phyloP scores from a whole-genome alignment of 2,888 invertebrate genomes.

The Stramonita haemastoma region DNA sequence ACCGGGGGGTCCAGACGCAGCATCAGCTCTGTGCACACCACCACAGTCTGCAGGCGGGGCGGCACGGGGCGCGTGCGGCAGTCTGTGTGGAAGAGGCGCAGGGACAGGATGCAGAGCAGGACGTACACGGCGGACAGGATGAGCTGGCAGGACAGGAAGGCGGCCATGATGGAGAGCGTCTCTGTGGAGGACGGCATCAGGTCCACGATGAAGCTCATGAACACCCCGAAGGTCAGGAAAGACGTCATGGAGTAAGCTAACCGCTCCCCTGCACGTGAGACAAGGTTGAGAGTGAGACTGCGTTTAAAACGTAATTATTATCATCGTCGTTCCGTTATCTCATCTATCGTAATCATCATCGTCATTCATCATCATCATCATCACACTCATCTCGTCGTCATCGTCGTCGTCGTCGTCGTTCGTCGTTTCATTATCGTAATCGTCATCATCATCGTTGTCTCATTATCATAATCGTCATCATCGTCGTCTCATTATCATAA shows the following conservation, averaged over 20 bases:
- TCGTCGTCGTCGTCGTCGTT: too few species aligned
- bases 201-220: conserved; percentile 40
- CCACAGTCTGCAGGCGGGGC: background rate
- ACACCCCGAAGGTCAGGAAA: conserved; percentile 35
- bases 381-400: too few species aligned
- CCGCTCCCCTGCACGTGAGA: conserved; percentile 36
- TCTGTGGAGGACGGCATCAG: conserved; percentile 32
- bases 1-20: conserved; percentile 21
- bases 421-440: too few species aligned
- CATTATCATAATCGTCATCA: too few species aligned
- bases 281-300: too few species aligned
- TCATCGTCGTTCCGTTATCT: too few species aligned
- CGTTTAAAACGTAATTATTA: too few species aligned
- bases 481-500: too few species aligned
- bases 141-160: conserved; percentile 28
- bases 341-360: too few species aligned
- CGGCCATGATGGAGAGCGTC: conserved; percentile 35
- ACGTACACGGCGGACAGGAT: conserved; percentile 35
- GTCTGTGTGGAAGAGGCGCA: conserved; percentile 37
- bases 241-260: conserved; percentile 33
- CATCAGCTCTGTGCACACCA: conserved; percentile 11
- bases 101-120: conserved; percentile 35
- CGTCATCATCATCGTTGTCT: too few species aligned
- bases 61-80: conserved; percentile 33
- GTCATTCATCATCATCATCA: too few species aligned